A percentile compares a stretch with the other conserved stretches of the same genome.
These are phyloP conservation scores for Mohoua ochrocephala DNA, from an alignment of 2,113 vertebrate species.

Conservation along the genomic window DNA sequence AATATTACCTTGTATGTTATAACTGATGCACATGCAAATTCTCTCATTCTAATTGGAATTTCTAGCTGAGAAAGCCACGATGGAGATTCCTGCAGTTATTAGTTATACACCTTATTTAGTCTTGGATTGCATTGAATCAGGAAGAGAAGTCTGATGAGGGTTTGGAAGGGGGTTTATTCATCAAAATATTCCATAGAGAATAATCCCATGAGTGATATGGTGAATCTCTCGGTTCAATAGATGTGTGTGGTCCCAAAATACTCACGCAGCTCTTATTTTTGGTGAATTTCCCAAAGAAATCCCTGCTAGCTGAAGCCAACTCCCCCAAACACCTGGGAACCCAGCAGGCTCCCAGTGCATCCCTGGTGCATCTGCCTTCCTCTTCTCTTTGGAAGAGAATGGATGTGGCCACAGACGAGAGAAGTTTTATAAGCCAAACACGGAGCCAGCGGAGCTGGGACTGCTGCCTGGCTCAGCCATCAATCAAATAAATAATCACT, in stretches of 20 bases:
- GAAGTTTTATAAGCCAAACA: background rate
- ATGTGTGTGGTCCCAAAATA: rapidly evolving
- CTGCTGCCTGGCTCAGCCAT: background rate
- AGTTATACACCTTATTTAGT: background rate
- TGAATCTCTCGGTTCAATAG: background rate
- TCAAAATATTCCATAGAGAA: background rate
- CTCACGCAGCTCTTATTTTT: background rate
- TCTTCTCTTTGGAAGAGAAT: background rate
- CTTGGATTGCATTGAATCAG: background rate
- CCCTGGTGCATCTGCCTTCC: background rate
- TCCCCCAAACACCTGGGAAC: background rate
- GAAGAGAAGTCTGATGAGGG: background rate
- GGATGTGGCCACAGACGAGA: background rate
- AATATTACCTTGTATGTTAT: background rate
- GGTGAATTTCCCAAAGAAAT: background rate
- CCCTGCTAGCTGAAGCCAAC: background rate
- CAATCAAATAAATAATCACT: background rate
- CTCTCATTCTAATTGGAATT: background rate
- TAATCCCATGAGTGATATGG: background rate
- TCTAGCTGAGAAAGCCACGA: background rate
- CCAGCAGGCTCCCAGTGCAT: background rate
- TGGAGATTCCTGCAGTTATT: background rate
- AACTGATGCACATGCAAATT: background rate
- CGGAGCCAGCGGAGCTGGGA: background rate
- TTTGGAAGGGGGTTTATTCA: background rate